A percentile compares a stretch with the other conserved stretches of the same genome.
Evolutionary conservation across 1,140 invertebrate genomes (phyloP).

Genomic region (Mylabris phalerata): DNA sequence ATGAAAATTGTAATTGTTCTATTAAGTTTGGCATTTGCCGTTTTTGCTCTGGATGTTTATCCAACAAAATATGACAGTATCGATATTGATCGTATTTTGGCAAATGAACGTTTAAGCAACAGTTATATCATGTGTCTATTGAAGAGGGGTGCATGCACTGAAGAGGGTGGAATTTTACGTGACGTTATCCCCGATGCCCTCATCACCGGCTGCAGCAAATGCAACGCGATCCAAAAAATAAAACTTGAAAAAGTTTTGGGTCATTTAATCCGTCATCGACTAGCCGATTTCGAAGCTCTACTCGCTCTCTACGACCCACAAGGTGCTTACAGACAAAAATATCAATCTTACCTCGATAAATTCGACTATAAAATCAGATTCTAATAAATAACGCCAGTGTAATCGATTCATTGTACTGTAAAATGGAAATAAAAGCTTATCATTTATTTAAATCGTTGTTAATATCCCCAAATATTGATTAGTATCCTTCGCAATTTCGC

Average conservation of each 20-base stretch:
- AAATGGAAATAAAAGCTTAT: too few species aligned
- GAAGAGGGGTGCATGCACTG: slow-evolving; percentile 46
- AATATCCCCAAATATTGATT: too few species aligned
- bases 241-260: slow-evolving; percentile 31
- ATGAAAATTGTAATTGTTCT: too few species aligned
- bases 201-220: slow-evolving; percentile 36
- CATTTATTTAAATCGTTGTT: too few species aligned
- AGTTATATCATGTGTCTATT: slow-evolving; percentile 50
- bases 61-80: slow-evolving; percentile 51
- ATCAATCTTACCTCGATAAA: slow-evolving; percentile 5
- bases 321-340: slow-evolving; percentile 1
- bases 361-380: neutral
- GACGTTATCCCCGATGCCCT: slow-evolving; percentile 37
- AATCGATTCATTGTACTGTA: too few species aligned
- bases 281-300: slow-evolving; percentile 32
- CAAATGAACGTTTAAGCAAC: slow-evolving; percentile 46
- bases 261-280: slow-evolving; percentile 34
- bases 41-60: slow-evolving; percentile 39
- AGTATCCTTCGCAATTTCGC: too few species aligned
- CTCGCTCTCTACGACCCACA: slow-evolving; percentile 32
- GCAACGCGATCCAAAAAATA: slow-evolving; percentile 34
- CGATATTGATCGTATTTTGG: slow-evolving; percentile 47
- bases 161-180: slow-evolving; percentile 38
- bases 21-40: slow-evolving; percentile 6
- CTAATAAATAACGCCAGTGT: too few species aligned